These are phyloP conservation scores for Oryzias melastigma DNA, from an alignment of 2,113 vertebrate species.

Conservation along the genomic window DNA sequence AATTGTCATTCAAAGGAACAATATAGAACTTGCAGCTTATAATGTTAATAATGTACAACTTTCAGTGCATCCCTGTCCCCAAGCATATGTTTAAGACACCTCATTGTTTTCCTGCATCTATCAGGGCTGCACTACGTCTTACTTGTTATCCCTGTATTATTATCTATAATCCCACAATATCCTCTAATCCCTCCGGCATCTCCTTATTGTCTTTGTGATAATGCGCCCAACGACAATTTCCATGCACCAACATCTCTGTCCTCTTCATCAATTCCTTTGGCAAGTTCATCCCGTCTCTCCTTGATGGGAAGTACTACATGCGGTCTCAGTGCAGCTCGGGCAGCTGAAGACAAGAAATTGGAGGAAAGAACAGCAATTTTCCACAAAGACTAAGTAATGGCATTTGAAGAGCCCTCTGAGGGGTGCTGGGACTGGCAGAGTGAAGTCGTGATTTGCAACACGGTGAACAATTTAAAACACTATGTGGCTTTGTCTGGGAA, in stretches of 20 bases:
- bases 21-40: too few relatives aligned
- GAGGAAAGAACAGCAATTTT: constrained; percentile 40
- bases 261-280: constrained; percentile 24
- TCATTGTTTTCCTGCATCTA: constrained; percentile 9
- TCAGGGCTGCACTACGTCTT: not conserved
- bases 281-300: constrained; percentile 25
- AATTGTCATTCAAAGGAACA: too few relatives aligned
- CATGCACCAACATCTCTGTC: not conserved
- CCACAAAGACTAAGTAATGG: constrained; percentile 44
- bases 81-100: constrained; percentile 30
- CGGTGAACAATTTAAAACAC: constrained; percentile 25
- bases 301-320: constrained; percentile 31
- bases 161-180: constrained; percentile 7
- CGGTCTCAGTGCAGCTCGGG: constrained; percentile 9
- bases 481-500: constrained; percentile 12
- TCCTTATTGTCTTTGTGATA: constrained; percentile 7
- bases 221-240: constrained; percentile 1
- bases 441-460: constrained; percentile 30
- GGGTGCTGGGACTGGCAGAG: constrained; percentile 33
- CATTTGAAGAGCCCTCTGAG: constrained; percentile 35
- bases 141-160: constrained; percentile 24
- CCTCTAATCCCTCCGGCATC: not conserved
- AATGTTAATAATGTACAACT: not conserved
- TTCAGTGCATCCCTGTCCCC: constrained; percentile 11
- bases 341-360: constrained; percentile 34